Evolutionary conservation across 2,113 vertebrate species (phyloP).

Genomic region (Tragelaphus imberbis): DNA sequence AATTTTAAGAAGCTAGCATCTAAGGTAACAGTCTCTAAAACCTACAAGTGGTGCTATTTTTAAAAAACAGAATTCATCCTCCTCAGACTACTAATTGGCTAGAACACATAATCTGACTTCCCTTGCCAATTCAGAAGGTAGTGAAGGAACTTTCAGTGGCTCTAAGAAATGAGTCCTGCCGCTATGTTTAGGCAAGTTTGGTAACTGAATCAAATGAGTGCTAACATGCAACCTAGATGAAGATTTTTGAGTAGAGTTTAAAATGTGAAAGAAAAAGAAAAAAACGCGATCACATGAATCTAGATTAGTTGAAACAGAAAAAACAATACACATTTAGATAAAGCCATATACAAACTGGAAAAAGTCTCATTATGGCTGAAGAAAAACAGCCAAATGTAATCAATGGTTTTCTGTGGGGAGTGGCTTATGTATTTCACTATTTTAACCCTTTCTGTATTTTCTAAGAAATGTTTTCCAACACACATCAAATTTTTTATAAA

Average conservation of each 20-base stretch:
- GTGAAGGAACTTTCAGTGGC: not conserved
- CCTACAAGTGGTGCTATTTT: not conserved
- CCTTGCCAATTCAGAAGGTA: not conserved
- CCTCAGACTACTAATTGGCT: not conserved
- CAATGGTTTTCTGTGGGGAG: not conserved
- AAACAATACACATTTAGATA: not conserved
- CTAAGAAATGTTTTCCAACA: not conserved
- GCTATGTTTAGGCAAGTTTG: not conserved
- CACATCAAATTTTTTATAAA: not conserved
- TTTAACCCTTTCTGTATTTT: not conserved
- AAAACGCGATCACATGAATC: not conserved
- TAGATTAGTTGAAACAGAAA: not conserved
- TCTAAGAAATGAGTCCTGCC: not conserved
- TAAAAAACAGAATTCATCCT: not conserved
- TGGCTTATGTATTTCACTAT: not conserved
- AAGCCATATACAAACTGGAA: not conserved
- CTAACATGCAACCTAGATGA: not conserved
- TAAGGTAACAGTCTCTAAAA: not conserved
- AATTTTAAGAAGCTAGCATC: not conserved
- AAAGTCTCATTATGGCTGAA: not conserved
- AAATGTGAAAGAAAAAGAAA: not conserved
- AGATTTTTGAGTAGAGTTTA: not conserved
- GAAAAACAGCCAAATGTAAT: not conserved
- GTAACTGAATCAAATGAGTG: not conserved
- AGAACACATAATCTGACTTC: not conserved